Evolutionary conservation across 2,797 vertebrate genomes (phyloP), one percentile per base, ranked within the genome.

Genomic region (Bradypus variegatus): DNA sequence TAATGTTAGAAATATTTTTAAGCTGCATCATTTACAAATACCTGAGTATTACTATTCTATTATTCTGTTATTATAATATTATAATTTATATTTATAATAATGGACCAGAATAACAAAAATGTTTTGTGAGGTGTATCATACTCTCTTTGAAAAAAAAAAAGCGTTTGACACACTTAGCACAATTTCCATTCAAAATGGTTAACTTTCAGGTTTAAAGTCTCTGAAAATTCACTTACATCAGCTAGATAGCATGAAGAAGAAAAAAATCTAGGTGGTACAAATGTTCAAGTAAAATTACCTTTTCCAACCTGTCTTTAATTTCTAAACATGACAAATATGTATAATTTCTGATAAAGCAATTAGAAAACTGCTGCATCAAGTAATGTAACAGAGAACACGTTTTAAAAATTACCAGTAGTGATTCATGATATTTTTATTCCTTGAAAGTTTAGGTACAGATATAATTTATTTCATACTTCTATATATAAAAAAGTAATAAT

Each of bases 211-310:
- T 79, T 90, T 81, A 75, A 89, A 88, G 92, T 83, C 31, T 77
- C 86, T 91, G 65, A 90, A 94, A 95, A 93, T 90, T 88, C 75
- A 94, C 45, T 29, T 86, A 83, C 33, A 8, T 58, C 50, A 16
- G 78, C 72, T 16, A 27, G 36, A 88, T 62, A 76, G 90, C 55
- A 84, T 25, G 16, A 87, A 91, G 53, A 88, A 79, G 60, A 85
- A 94, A 91, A 78, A 53, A 64, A 62, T 65, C 72, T 64, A 77
- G 48, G 65, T 77, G 75, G 41, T 67, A 75, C 45, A 38, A 58
- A 50, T 78, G 69, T 77, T 80, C 21, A 50, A 62, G 31, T 62
- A 60, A 91, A 86, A 79, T 4, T 88, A 45, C n/a, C 76, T 67
- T 67, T n/a, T 50, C 31, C 33, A 84, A 72, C 18, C 67, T 36